Evolutionary conservation across 2,888 invertebrate genomes (phyloP).

Genomic region (Globia sparganii): DNA sequence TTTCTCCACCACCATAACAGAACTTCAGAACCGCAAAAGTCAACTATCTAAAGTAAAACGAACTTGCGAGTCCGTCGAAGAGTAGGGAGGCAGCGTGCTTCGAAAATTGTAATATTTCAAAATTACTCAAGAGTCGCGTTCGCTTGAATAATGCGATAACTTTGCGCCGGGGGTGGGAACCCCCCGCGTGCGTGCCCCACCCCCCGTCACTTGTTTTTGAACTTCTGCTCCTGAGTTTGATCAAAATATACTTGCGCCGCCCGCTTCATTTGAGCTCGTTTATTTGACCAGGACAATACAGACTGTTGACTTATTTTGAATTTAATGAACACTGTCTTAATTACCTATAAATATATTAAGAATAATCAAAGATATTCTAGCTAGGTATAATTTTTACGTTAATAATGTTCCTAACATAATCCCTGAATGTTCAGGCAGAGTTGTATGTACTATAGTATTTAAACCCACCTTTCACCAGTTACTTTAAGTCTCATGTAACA

Average conservation of each 20-base stretch:
- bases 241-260: conserved; percentile 86
- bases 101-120: conserved; percentile 91
- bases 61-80: conserved; percentile 79
- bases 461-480: too few species aligned
- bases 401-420: background rate
- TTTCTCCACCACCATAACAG: conserved; percentile 30
- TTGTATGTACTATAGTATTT: too few species aligned
- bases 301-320: conserved; percentile 41
- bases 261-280: conserved; percentile 77
- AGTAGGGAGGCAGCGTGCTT: conserved; percentile 80
- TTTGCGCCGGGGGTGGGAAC: conserved; percentile 81
- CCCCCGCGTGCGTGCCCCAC: conserved; percentile 84
- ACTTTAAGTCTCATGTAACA: background rate
- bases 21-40: conserved; percentile 56
- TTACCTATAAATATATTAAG: background rate
- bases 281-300: conserved; percentile 68
- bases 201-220: conserved; percentile 85
- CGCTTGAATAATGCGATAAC: conserved; percentile 90
- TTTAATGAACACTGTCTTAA: conserved; percentile 27
- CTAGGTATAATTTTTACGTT: background rate
- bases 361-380: background rate
- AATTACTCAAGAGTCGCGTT: conserved; percentile 91
- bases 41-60: conserved; percentile 67
- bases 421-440: background rate
- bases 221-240: conserved; percentile 88